Evolutionary conservation across 2,797 vertebrate genomes (phyloP), one percentile per base, ranked within the genome.

Genomic region (Iguana delicatissima): DNA sequence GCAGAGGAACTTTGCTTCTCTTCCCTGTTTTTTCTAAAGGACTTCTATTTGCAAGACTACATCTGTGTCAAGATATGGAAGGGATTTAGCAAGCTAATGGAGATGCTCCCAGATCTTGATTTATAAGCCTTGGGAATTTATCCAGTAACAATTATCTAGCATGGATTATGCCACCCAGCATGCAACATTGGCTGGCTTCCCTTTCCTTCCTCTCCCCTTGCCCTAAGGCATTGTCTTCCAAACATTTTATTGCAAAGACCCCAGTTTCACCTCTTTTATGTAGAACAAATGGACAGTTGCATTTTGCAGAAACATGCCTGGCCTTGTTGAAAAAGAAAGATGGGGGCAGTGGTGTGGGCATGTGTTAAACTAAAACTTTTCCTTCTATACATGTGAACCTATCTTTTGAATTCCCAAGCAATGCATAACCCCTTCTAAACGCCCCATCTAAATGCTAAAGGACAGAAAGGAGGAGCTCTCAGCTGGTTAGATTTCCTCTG

Each of bases 151-250:
- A 80, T 92, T 95, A 94, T 86, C 92, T 93, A 69, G 4, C 16
- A 89, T 79, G 86, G 89, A 89, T 88, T 84, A 91, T 93, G 85
- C 94, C 94, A 95, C 93, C 93, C 93, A 91, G 92, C 89, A 87
- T 14, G 80, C 88, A 92, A 93, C 74, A 90, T 50, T 80, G 0
- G 0, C 80, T 91, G 84, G 3, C 26, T 69, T 93, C 90, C 91
- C 42, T 89, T 89, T 90, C 87, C 84, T 0, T 26, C 85, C 55
- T 46, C 10, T 52, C n/a, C 26, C 67, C 55, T 67, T 81, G 13
- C 77, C 92, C 85, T 86, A 29, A 82, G 0, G 4, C 90, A 69
- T 87, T 94, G 85, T 89, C 77, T 92, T 84, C 59, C 89, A 90
- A 90, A 90, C 74, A 46, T 50, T 87, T 84, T 64, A 32, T 67